Percentiles rank a stretch among this genome's conserved stretches.
These are phyloP conservation scores for Aeoliscus strigatus DNA, from an alignment of 2,797 vertebrate genomes.

Conservation along the genomic window DNA sequence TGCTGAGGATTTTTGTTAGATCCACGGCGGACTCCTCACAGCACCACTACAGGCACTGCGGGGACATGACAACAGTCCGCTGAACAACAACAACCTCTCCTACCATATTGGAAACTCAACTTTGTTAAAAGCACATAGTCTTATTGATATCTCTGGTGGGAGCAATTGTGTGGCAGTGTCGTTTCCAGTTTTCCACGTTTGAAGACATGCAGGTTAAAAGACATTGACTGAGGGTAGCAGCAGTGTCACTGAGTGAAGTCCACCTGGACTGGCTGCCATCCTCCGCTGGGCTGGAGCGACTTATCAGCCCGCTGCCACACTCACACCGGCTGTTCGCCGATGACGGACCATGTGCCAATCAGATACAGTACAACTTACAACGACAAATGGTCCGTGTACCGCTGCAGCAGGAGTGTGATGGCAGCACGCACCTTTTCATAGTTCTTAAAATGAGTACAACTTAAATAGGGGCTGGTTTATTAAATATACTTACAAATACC, in stretches of 20 bases:
- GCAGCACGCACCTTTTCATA: neutral
- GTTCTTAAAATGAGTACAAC: neutral
- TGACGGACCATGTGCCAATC: conserved; percentile 48
- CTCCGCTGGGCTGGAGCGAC: conserved; percentile 51
- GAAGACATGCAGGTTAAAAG: neutral
- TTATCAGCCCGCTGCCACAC: conserved; percentile 58
- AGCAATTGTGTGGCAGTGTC: conserved; percentile 1
- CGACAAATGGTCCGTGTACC: neutral
- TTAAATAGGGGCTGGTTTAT: conserved; percentile 29
- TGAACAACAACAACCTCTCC: conserved; percentile 95
- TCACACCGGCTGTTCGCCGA: conserved; percentile 49
- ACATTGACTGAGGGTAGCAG: conserved; percentile 14
- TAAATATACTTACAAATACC: conserved; percentile 21
- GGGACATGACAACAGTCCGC: conserved; percentile 94
- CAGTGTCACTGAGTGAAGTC: conserved; percentile 48
- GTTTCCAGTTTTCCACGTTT: conserved; percentile 12
- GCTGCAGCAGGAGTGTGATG: neutral
- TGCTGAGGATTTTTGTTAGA: conserved; percentile 87
- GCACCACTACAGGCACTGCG: conserved; percentile 98
- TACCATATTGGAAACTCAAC: conserved; percentile 96
- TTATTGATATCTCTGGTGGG: conserved; percentile 18
- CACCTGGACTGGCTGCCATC: conserved; percentile 65
- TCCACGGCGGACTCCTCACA: conserved; percentile 92
- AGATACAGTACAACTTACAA: conserved; percentile 4
- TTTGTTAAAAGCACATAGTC: conserved; percentile 63